Base-by-base conservation (phyloP, 1,140 invertebrate genomes). In the Zaprionus davidi region DNA sequence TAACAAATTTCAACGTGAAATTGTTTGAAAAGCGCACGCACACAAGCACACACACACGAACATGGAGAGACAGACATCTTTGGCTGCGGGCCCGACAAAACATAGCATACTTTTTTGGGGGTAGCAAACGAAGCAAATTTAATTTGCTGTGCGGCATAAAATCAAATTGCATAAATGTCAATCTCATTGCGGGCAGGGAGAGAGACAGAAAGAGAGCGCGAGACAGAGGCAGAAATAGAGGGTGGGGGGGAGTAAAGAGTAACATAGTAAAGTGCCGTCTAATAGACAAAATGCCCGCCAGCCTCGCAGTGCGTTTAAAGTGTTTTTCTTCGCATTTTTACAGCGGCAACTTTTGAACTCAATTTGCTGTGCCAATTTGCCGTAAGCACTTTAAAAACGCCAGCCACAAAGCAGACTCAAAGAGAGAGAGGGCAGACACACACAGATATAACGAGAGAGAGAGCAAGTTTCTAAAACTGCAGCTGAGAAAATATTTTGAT, bases 151-250 rank as follows among this genome's bases (percentile, higher is more conserved):
- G 82, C 78, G 82, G 78, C 81, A 75, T 44, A 71, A 76, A 85
- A 85, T 85, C 82, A 81, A 88, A 88, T 88, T 88, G 83, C 83
- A 87, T 88, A 88, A 87, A 90, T 82, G 84, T 90, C 84, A 88
- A 88, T 90, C 83, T 81, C 28, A 55, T 38, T 53, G 22, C 12
- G 17, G 24, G 0, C 38, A 53, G 22, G 22, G 15, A 36, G 36
- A 31, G 12, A 15, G 9, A 15, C n/a, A n/a, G n/a, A n/a, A n/a
- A n/a, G n/a, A n/a, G n/a, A n/a, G n/a, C n/a, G n/a, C n/a, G 4
- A 56, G 22, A 22, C 22, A 36, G 26, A 64, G 12, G 3, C 34
- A 65, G 49, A 49, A 24, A 5, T 12, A 31, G 9, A 31, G 2
- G 9, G 2, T n/a, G 31, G 9, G 7, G 31, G 31, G 2, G 9